Base-by-base conservation (phyloP, 2,113 vertebrate genomes). In the Tiliqua scincoides region DNA sequence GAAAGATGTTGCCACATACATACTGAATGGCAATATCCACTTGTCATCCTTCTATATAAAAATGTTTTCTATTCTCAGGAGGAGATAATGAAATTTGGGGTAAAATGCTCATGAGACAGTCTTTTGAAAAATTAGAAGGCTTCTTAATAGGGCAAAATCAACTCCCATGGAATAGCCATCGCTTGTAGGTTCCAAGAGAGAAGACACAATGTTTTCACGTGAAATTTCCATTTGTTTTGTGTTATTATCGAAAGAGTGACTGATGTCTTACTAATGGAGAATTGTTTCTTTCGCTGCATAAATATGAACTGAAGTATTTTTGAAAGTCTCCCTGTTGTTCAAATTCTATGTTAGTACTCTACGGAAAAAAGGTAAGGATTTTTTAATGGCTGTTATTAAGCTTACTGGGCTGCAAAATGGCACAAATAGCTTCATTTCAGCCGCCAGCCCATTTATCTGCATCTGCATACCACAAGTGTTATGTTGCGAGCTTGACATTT, bases 321-420 rank as follows among this genome's bases (percentile, higher is more conserved):
- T 88, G 43, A 62, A 75, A 89, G 12, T 84, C 78, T 32, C 18
- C 20, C 27, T 82, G 2, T 89, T 85, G 4, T 65, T 1, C 17
- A 88, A 89, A 86, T 75, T 91, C 59, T 84, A 21, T 83, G 35
- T 70, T 89, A 86, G 1, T 70, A 2, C 18, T 48, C 3, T 30
- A 79, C 14, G 87, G 4, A 3, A 7, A 35, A 35, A 27, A 32
- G 8, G 30, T 23, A 48, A 76, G 8, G 1, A 68, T 89, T 78
- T 92, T 76, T 87, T 79, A 90, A 65, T 54, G 73, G 70, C 1
- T 89, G n/a, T 83, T 89, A 86, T 83, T 90, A 91, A 93, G n/a
- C 35, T 87, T 82, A 88, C 43, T 88, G 67, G 37, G 74, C 63
- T 92, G 87, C 57, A 92, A 94, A 94, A 93, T 82, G 35, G 83